Conservation (phyloP, 1,140 invertebrate genomes). For the Heterodera carotae region DNA sequence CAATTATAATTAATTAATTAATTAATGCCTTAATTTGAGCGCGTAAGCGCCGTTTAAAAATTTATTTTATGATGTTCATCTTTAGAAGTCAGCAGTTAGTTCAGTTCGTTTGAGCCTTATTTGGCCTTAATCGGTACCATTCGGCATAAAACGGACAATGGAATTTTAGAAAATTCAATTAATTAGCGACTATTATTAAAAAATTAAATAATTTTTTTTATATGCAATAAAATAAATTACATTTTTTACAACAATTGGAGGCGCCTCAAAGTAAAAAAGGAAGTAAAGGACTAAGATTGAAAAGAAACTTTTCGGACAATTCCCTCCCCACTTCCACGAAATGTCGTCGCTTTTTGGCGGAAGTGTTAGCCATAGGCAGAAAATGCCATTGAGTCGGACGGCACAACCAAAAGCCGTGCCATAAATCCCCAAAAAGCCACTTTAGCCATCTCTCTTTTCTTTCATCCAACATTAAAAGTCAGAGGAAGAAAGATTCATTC, state of each 20-base stretch:
- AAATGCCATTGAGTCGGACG: neutral
- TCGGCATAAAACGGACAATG: too few relatives aligned
- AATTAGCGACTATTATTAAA: neutral
- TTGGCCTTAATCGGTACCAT: too few relatives aligned
- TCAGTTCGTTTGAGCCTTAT: too few relatives aligned
- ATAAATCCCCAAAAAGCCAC: neutral
- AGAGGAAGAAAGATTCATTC: neutral
- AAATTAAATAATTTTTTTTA: neutral
- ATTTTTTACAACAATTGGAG: too few relatives aligned
- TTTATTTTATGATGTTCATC: too few relatives aligned
- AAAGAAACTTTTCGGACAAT: neutral
- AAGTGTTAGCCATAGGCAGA: neutral
- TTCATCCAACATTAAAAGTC: neutral
- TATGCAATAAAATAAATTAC: neutral
- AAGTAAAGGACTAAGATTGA: slow-evolving; percentile 4
- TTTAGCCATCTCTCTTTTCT: neutral
- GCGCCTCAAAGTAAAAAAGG: neutral
- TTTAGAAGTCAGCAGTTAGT: too few relatives aligned
- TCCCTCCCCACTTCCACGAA: neutral
- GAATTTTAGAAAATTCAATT: too few relatives aligned
- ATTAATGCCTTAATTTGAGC: too few relatives aligned
- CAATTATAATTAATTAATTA: too few relatives aligned
- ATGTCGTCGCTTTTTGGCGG: neutral
- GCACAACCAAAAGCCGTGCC: neutral
- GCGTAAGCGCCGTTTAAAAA: too few relatives aligned